Evolutionary conservation across 2,113 vertebrate genomes (phyloP).

Genomic region (Lycaon pictus): DNA sequence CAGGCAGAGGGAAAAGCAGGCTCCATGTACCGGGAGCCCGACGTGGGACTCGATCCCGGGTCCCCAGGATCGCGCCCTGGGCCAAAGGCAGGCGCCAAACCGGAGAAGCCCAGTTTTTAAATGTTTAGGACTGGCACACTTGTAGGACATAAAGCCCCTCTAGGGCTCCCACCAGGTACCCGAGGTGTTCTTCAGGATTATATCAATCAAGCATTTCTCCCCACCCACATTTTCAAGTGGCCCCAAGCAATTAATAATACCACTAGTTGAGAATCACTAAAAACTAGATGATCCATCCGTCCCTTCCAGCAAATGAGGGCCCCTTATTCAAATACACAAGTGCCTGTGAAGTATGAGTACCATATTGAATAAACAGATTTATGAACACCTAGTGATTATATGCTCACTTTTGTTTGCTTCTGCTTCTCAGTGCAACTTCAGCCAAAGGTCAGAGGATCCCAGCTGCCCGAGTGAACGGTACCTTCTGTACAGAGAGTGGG

Average conservation of each 20-base stretch:
- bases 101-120: not conserved
- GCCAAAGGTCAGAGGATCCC: conserved; percentile 87
- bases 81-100: no score
- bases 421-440: conserved; percentile 90
- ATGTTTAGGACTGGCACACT: not conserved
- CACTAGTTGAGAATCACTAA: not conserved
- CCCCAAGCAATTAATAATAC: not conserved
- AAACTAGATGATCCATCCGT: not conserved
- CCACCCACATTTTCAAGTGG: not conserved
- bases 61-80: no score
- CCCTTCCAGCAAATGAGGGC: not conserved
- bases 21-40: no score
- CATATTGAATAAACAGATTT: not conserved
- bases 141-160: not conserved
- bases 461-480: conserved; percentile 91
- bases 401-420: not conserved
- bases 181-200: not conserved
- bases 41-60: no score
- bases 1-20: no score
- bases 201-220: not conserved
- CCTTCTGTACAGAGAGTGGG: conserved; percentile 95
- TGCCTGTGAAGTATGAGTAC: not conserved
- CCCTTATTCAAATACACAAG: not conserved
- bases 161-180: not conserved
- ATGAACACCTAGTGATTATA: not conserved